phyloP scores from a whole-genome alignment of 2,113 vertebrate genomes.

The Syrrhaptes paradoxus region DNA sequence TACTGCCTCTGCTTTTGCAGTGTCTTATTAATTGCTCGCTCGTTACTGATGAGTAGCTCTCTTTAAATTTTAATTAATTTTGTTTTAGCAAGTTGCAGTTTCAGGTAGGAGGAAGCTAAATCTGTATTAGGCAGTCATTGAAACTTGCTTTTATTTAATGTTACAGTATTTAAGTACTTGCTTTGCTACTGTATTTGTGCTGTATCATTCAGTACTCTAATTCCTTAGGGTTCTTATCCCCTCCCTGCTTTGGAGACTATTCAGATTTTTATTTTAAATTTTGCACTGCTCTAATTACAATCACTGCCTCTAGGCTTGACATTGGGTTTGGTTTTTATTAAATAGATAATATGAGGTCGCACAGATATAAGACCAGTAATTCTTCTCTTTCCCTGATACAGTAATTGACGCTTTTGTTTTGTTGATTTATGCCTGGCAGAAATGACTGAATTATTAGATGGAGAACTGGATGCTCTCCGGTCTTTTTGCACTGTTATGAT shows the following conservation, averaged over 20 bases:
- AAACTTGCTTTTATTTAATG: not conserved
- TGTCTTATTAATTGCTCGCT: not conserved
- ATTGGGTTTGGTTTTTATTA: not conserved
- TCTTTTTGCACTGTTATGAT: slow-evolving; percentile 60
- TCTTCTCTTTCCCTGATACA: not conserved
- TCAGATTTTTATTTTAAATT: not conserved
- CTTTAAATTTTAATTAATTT: not conserved
- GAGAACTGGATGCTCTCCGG: slow-evolving; percentile 5
- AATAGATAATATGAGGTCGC: not conserved
- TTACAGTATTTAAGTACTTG: not conserved
- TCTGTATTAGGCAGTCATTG: not conserved
- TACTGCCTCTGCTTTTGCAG: not conserved
- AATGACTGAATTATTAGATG: accelerated
- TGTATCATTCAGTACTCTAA: not conserved
- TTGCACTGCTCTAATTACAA: not conserved
- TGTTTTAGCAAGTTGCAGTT: not conserved
- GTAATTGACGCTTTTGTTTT: not conserved
- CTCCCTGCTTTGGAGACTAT: not conserved
- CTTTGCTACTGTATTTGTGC: not conserved
- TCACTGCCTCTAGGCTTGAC: not conserved
- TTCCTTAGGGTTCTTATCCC: not conserved
- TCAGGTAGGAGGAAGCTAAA: not conserved
- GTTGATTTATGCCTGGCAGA: not conserved
- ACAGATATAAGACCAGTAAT: not conserved
- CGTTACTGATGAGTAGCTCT: not conserved